Conservation (phyloP, 2,113 vertebrate genomes). For the Natator depressus region DNA sequence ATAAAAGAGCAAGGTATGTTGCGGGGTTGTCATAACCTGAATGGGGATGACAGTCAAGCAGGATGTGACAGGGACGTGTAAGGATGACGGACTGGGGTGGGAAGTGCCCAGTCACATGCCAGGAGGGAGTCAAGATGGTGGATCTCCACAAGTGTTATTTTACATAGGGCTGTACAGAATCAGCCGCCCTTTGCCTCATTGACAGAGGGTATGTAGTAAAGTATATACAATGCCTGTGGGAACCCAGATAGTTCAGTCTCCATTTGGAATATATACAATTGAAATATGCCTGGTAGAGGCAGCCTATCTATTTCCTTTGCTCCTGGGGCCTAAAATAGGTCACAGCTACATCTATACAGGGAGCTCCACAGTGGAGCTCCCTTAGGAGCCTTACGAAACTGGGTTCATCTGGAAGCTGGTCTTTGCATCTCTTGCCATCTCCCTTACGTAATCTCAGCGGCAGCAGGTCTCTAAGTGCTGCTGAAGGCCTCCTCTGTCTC, state of each 20-base stretch:
- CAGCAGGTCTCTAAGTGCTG: neutral
- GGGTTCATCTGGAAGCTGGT: rapidly evolving
- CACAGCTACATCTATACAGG: neutral
- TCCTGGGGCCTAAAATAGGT: neutral
- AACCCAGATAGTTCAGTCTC: neutral
- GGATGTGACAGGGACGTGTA: rapidly evolving
- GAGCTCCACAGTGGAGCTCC: rapidly evolving
- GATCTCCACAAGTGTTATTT: neutral
- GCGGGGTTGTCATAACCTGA: neutral
- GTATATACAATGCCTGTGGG: rapidly evolving
- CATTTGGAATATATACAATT: rapidly evolving
- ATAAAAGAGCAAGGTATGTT: neutral
- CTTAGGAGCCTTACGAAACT: neutral
- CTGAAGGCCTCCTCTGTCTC: neutral
- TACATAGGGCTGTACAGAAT: rapidly evolving
- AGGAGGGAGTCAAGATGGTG: rapidly evolving
- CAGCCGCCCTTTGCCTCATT: neutral
- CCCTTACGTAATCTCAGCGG: rapidly evolving
- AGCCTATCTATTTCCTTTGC: neutral
- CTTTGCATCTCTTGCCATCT: rapidly evolving
- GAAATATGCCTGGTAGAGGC: rapidly evolving
- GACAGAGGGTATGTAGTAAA: neutral
- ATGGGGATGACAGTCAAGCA: neutral
- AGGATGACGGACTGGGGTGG: neutral
- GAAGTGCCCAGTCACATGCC: neutral